Evolutionary conservation across 2,113 vertebrate species (phyloP), one percentile per base, ranked within the genome.

Genomic region (Noctilio leporinus): DNA sequence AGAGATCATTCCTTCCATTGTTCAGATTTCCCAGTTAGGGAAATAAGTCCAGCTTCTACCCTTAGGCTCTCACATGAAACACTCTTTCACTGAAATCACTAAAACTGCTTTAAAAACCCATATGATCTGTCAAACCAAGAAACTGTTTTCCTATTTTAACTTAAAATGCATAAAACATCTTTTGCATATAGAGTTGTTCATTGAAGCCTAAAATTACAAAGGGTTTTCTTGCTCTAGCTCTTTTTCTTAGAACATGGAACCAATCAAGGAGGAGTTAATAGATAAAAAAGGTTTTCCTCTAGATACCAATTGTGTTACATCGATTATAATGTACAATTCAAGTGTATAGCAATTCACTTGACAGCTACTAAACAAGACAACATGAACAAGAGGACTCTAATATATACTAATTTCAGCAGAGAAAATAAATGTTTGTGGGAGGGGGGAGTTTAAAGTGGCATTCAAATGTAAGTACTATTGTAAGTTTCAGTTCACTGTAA

Each of bases 381-480:
- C 95, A 84, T 96, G 96, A 96, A 86, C 91, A 97, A 96, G 83
- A 97, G 70, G 96, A 97, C 96, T 97, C 95, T 97, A 97, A 97
- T 97, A 97, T 97, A 85, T 97, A 96, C 96, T 97, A 96, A 97
- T 97, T 97, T 97, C 87, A 84, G 83, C 45, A 20, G 47, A 96
- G 92, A 97, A 97, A 97, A 97, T 96, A 97, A 97, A 95, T 95
- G 96, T 96, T 97, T 97, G 93, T 96, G 94, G 96, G 96, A 97
- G 94, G 94, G 89, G 91, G 92, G 35, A 92, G 90, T 87, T 97
- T 94, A 92, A 97, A 97, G 94, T 96, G 91, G 75, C 93, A 97
- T 97, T 97, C 97, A 97, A 97, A 97, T 94, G 67, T 97, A 96
- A 97, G 95, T 87, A 96, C 92, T 89, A 96, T 93, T 97, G 89